phyloP scores from a whole-genome alignment of 2,888 invertebrate species.

The Cenopis cana region DNA sequence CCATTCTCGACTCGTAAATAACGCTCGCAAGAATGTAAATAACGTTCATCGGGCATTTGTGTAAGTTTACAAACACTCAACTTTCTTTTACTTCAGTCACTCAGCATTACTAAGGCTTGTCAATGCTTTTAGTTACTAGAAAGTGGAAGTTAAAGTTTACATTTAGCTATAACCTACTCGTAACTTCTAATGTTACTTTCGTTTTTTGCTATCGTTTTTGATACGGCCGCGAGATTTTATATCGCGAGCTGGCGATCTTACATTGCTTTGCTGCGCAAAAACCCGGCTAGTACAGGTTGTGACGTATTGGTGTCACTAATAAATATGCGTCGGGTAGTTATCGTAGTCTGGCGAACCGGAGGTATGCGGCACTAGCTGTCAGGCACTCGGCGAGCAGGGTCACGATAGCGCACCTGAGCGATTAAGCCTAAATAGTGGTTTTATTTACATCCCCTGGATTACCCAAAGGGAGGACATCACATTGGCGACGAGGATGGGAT shows the following conservation, averaged over 20 bases:
- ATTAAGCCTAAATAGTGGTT: too few relatives aligned
- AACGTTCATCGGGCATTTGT: conserved; percentile 47
- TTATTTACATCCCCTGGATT: too few relatives aligned
- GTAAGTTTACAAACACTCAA: conserved; percentile 47
- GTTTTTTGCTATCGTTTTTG: conserved; percentile 55
- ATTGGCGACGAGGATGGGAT: too few relatives aligned
- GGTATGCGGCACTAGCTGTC: too few relatives aligned
- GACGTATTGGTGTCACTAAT: too few relatives aligned
- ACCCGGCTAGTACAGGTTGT: conserved; percentile 55
- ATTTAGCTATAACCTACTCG: conserved; percentile 32
- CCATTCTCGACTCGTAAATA: conserved; percentile 43
- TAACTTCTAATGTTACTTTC: conserved; percentile 50
- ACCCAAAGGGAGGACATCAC: too few relatives aligned
- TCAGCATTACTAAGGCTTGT: conserved; percentile 48
- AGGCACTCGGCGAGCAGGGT: too few relatives aligned
- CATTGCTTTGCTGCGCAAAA: conserved; percentile 50
- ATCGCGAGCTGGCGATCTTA: conserved; percentile 54
- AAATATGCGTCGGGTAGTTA: too few relatives aligned
- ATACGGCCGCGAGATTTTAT: conserved; percentile 50
- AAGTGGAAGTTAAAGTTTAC: conserved; percentile 57
- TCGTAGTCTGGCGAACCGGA: too few relatives aligned
- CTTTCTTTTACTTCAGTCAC: conserved; percentile 53
- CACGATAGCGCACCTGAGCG: too few relatives aligned
- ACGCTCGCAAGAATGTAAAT: conserved; percentile 50
- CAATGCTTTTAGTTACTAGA: conserved; percentile 52